Evolutionary conservation across 2,797 vertebrate species (phyloP).

Genomic region (Pseudomugil tenellus): DNA sequence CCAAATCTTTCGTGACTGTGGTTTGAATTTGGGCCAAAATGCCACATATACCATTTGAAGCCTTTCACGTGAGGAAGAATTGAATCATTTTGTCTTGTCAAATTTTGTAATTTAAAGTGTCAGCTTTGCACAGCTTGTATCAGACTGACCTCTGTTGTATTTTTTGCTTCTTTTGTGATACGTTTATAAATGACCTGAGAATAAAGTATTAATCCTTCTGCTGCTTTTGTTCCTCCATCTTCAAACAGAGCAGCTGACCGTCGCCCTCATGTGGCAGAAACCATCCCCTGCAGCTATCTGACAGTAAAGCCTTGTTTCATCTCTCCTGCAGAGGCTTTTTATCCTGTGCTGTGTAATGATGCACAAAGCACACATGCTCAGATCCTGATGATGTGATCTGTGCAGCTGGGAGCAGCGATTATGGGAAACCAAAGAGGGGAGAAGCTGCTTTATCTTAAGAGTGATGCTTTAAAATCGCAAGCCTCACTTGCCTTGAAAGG

Average conservation of each 20-base stretch:
- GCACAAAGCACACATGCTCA: not conserved
- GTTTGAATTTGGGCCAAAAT: constrained; percentile 43
- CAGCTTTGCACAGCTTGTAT: constrained; percentile 27
- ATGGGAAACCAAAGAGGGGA: not conserved
- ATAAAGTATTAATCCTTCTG: constrained; percentile 46
- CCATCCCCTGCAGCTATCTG: constrained; percentile 27
- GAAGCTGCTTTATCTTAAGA: constrained; percentile 29
- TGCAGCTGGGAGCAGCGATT: constrained; percentile 31
- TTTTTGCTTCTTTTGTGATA: constrained; percentile 27
- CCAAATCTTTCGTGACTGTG: constrained; percentile 2
- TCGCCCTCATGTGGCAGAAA: constrained; percentile 64
- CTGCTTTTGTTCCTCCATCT: constrained; percentile 19
- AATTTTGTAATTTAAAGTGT: constrained; percentile 1
- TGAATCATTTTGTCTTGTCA: not conserved
- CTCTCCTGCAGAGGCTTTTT: constrained; percentile 7
- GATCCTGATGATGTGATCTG: constrained; percentile 41
- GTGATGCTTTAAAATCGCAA: constrained; percentile 40
- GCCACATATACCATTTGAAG: constrained; percentile 2
- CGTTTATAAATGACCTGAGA: constrained; percentile 45
- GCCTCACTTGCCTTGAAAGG: constrained; percentile 17
- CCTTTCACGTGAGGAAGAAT: not conserved
- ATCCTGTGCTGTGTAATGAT: constrained; percentile 42
- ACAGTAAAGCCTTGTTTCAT: constrained; percentile 12
- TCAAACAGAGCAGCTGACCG: constrained; percentile 13
- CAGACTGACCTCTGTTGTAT: constrained; percentile 36